Evolutionary conservation across 2,888 invertebrate species (phyloP).

Genomic region (Hipparchia semele): DNA sequence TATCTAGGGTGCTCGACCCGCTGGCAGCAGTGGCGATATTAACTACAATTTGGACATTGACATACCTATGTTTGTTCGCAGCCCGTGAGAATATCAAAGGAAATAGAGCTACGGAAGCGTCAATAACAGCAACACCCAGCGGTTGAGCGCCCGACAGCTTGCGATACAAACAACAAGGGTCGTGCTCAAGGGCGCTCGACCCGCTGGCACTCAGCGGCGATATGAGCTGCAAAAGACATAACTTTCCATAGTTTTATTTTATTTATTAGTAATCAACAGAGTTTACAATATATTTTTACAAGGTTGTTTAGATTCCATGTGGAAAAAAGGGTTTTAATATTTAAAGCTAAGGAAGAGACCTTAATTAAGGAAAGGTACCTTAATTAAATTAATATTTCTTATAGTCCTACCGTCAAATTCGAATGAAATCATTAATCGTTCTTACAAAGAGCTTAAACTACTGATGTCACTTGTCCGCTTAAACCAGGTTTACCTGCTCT

Average conservation of each 20-base stretch:
- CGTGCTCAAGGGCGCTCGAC: constrained; percentile 98
- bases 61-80: constrained; percentile 94
- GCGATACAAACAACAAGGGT: constrained; percentile 95
- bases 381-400: no score
- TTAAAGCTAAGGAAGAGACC: no score
- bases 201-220: constrained; percentile 96
- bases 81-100: constrained; percentile 97
- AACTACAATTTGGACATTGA: constrained; percentile 82
- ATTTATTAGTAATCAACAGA: no score
- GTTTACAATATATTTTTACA: no score
- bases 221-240: constrained; percentile 86
- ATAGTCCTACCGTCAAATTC: no score
- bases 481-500: constrained; percentile 89
- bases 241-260: no score
- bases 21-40: constrained; percentile 95
- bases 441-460: no score
- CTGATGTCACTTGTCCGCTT: no score
- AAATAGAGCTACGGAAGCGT: constrained; percentile 95
- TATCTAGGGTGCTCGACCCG: constrained; percentile 98
- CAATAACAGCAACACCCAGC: constrained; percentile 97
- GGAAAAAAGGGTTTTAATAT: no score
- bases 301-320: no score
- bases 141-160: constrained; percentile 90
- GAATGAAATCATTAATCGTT: no score
- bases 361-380: no score